A percentile compares a stretch with the other conserved stretches of the same genome.
These are phyloP conservation scores for Drosophila hamatofila DNA, from an alignment of 2,888 invertebrate species.

Conservation along the genomic window DNA sequence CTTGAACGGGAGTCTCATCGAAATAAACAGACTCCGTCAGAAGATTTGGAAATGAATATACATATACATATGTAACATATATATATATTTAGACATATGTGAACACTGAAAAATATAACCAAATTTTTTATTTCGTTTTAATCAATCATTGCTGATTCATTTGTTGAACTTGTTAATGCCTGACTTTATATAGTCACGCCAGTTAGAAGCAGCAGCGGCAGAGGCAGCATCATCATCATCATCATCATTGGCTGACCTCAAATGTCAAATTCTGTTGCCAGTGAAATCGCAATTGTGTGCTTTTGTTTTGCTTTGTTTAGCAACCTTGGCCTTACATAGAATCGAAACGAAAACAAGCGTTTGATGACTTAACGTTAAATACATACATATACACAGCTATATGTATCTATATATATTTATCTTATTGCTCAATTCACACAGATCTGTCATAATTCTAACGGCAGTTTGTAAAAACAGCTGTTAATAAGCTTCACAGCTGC, in stretches of 20 bases:
- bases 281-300: constrained; percentile 52
- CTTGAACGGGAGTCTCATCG: constrained; percentile 26
- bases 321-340: constrained; percentile 83
- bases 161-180: constrained; percentile 37
- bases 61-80: neutral
- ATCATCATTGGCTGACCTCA: constrained; percentile 71
- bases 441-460: constrained; percentile 59
- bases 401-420: constrained; percentile 11
- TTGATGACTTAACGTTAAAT: constrained; percentile 34
- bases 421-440: constrained; percentile 29
- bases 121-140: constrained; percentile 29
- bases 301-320: constrained; percentile 56
- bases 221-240: constrained; percentile 28
- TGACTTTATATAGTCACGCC: constrained; percentile 73
- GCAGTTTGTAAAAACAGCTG: constrained; percentile 62
- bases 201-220: constrained; percentile 33
- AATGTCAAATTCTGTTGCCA: constrained; percentile 60
- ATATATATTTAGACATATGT: neutral
- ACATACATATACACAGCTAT: too few relatives aligned
- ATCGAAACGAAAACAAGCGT: constrained; percentile 47
- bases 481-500: constrained; percentile 28
- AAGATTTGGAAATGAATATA: constrained; percentile 16
- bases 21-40: constrained; percentile 12
- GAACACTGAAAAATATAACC: neutral
- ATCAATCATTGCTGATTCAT: constrained; percentile 44